Conservation (phyloP, 2,888 invertebrate genomes). For the Drosophila borborema region DNA sequence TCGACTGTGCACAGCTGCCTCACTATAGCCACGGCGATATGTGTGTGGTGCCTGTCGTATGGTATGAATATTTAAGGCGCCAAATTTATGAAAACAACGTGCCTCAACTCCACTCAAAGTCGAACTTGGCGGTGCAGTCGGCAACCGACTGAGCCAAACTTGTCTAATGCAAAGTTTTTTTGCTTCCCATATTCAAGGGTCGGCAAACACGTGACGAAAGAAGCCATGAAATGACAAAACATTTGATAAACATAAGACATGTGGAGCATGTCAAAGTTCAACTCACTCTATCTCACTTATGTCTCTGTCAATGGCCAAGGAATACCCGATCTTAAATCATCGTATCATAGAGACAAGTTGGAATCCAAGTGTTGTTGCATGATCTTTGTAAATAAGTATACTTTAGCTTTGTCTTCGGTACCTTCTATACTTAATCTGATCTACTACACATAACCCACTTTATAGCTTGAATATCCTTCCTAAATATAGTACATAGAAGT, state of each 20-base stretch:
- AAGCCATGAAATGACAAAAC: constrained; percentile 59
- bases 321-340: constrained; percentile 16
- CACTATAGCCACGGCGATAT: constrained; percentile 16
- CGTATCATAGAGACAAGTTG: constrained; percentile 21
- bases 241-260: constrained; percentile 79
- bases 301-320: constrained; percentile 57
- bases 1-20: constrained; percentile 77
- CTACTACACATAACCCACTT: not conserved
- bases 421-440: not conserved
- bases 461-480: not conserved
- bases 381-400: not conserved
- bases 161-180: constrained; percentile 70
- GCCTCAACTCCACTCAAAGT: constrained; percentile 61
- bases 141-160: constrained; percentile 57
- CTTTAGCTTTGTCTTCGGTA: not conserved
- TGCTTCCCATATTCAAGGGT: constrained; percentile 6
- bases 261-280: constrained; percentile 50
- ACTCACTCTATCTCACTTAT: constrained; percentile 20
- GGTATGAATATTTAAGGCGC: constrained; percentile 76
- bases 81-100: constrained; percentile 78
- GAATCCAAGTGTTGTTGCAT: constrained; percentile 13
- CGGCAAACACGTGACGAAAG: constrained; percentile 63
- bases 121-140: constrained; percentile 41
- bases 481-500: not conserved
- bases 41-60: constrained; percentile 31